Evolutionary conservation across 92 coral and sea anemone genomes (phyloP).

Genomic region (Diadumene lineata): DNA sequence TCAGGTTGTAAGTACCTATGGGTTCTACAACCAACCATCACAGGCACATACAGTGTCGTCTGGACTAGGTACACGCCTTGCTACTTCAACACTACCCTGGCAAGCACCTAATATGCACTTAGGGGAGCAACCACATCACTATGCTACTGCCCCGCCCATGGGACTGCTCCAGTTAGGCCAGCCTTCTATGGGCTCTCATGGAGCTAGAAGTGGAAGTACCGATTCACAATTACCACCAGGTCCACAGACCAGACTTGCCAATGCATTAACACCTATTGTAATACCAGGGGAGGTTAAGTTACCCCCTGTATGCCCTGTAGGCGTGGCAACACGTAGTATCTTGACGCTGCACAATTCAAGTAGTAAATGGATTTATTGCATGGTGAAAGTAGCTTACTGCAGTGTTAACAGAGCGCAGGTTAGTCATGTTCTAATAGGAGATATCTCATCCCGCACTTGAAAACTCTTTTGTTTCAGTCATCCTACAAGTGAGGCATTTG

Average conservation of each 20-base stretch:
- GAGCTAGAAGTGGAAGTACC: constrained; percentile 4
- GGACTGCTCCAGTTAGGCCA: constrained; percentile 40
- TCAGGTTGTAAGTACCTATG: constrained; percentile 38
- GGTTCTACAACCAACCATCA: constrained; percentile 23
- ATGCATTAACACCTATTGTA: constrained; percentile 70
- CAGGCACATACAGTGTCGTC: constrained; percentile 83
- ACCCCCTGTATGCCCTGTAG: constrained; percentile 90
- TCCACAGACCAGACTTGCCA: constrained; percentile 30
- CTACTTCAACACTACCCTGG: constrained; percentile 58
- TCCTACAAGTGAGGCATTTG: no score
- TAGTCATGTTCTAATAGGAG: no score
- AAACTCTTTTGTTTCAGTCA: no score
- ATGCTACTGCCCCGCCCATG: constrained; percentile 32
- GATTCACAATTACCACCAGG: constrained; percentile 21
- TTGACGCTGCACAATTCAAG: constrained; percentile 90
- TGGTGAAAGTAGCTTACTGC: constrained; percentile 65
- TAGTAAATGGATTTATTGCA: constrained; percentile 91
- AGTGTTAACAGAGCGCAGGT: constrained; percentile 86
- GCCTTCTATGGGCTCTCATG: constrained; percentile 15
- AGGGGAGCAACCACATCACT: constrained; percentile 20
- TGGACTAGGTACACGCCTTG: constrained; percentile 67
- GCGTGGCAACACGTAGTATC: constrained; percentile 72
- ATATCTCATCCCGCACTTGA: no score
- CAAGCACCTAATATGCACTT: background rate
- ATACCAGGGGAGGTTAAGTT: constrained; percentile 87